Conservation (phyloP, 1,140 invertebrate genomes). For the Lasioglossum baleicum region DNA sequence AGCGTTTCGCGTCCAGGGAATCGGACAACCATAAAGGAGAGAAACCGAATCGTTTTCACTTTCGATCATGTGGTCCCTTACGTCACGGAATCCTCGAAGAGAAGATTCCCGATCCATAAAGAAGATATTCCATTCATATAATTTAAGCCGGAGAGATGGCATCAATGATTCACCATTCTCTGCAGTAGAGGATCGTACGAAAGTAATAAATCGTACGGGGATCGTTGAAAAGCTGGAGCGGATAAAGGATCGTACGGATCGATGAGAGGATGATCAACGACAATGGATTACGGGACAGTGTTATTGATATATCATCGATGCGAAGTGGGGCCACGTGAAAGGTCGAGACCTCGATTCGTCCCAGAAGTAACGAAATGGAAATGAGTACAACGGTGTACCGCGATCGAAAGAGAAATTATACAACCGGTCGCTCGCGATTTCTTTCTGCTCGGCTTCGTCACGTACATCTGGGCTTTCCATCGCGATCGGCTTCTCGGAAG, state of each 20-base stretch:
- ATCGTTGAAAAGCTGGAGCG: no score
- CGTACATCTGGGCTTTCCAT: conserved; percentile 43
- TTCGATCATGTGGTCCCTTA: conserved; percentile 20
- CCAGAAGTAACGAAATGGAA: conserved; percentile 12
- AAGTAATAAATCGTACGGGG: no score
- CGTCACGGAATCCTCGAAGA: background rate
- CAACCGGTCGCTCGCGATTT: conserved; percentile 25
- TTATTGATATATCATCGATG: no score
- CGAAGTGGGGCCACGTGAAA: no score
- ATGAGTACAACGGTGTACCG: conserved; percentile 3
- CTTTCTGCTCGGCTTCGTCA: conserved; percentile 34
- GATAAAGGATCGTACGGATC: no score
- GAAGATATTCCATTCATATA: no score
- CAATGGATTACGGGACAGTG: no score
- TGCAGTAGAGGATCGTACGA: no score
- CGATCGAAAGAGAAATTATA: conserved; percentile 56
- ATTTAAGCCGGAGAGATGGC: no score
- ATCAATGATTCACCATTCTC: no score
- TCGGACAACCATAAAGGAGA: background rate
- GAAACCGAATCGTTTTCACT: conserved; percentile 20
- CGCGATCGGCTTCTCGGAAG: conserved; percentile 18
- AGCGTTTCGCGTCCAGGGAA: background rate
- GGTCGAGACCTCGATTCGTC: background rate
- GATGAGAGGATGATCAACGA: no score
- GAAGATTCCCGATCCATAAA: background rate